phyloP scores from a whole-genome alignment of 1,140 invertebrate species.

The Dinothrombium tinctorium region DNA sequence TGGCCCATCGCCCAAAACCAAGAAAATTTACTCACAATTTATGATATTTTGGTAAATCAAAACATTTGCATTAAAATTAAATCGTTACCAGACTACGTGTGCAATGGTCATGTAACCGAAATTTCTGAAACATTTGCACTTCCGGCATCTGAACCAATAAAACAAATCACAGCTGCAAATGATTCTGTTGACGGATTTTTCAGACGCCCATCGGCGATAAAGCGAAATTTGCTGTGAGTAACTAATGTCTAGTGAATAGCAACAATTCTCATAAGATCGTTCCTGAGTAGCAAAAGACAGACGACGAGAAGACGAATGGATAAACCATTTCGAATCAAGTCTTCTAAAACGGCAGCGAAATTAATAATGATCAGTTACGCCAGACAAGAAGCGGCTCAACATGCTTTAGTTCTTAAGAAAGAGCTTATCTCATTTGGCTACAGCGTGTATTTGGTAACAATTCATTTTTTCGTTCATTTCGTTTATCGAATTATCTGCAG shows the following conservation, averaged over 20 bases:
- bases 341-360: slow-evolving; percentile 14
- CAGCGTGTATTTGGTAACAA: slow-evolving; percentile 23
- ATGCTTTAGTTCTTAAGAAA: slow-evolving; percentile 23
- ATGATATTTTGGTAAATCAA: slow-evolving; percentile 19
- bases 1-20: slow-evolving; percentile 20
- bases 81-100: background rate
- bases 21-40: slow-evolving; percentile 17
- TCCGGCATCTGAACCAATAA: slow-evolving; percentile 5
- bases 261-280: no score
- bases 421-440: slow-evolving; percentile 20
- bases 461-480: no score
- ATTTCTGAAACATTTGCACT: background rate
- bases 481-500: no score
- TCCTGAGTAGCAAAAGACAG: no score
- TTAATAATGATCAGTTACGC: slow-evolving; percentile 26
- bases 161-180: no score
- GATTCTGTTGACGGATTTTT: background rate
- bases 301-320: no score
- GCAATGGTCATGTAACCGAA: background rate
- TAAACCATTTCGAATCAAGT: slow-evolving; percentile 16
- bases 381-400: slow-evolving; percentile 22
- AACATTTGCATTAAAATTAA: slow-evolving; percentile 11
- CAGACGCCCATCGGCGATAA: slow-evolving; percentile 7
- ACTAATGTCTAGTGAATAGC: no score
- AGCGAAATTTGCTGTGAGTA: no score